These are phyloP conservation scores for Euphydryas editha DNA, from an alignment of 2,888 invertebrate genomes.

Conservation along the genomic window DNA sequence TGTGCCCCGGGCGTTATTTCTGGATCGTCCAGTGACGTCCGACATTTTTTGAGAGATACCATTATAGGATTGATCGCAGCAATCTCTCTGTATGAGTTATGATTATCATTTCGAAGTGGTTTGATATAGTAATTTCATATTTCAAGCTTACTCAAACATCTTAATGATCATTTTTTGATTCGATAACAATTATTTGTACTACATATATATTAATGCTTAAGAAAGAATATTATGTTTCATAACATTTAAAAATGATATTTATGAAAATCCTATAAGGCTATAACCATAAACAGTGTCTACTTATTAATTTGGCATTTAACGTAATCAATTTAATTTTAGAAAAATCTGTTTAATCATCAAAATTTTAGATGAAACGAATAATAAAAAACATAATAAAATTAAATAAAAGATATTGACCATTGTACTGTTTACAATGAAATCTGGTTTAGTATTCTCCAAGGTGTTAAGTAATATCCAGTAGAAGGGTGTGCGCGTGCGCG, in stretches of 20 bases:
- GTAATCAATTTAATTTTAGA: not conserved
- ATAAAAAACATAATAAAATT: slow-evolving; percentile 13
- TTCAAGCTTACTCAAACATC: slow-evolving; percentile 26
- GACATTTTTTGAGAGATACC: slow-evolving; percentile 48
- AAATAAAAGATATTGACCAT: slow-evolving; percentile 28
- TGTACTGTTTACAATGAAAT: slow-evolving; percentile 33
- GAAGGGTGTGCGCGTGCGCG: slow-evolving; percentile 30
- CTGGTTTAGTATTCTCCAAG: slow-evolving; percentile 40
- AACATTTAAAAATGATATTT: not conserved
- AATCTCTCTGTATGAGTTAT: slow-evolving; percentile 40
- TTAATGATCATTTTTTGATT: slow-evolving; percentile 16
- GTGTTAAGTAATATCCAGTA: slow-evolving; percentile 41
- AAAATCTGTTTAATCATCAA: not conserved
- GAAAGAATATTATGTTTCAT: slow-evolving; percentile 1
- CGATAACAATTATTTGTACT: slow-evolving; percentile 2
- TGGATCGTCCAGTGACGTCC: slow-evolving; percentile 42
- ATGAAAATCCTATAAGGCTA: not conserved
- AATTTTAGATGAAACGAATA: not conserved
- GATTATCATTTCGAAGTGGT: slow-evolving; percentile 30
- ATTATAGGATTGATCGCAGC: slow-evolving; percentile 46
- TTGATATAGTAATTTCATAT: slow-evolving; percentile 33
- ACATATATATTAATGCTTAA: not conserved
- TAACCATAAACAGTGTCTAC: not conserved
- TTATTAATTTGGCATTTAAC: not conserved
- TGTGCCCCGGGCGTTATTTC: slow-evolving; percentile 38